Evolutionary conservation across 2,797 vertebrate genomes (phyloP), one percentile per base, ranked within the genome.

Genomic region (Simalia tracyae): DNA sequence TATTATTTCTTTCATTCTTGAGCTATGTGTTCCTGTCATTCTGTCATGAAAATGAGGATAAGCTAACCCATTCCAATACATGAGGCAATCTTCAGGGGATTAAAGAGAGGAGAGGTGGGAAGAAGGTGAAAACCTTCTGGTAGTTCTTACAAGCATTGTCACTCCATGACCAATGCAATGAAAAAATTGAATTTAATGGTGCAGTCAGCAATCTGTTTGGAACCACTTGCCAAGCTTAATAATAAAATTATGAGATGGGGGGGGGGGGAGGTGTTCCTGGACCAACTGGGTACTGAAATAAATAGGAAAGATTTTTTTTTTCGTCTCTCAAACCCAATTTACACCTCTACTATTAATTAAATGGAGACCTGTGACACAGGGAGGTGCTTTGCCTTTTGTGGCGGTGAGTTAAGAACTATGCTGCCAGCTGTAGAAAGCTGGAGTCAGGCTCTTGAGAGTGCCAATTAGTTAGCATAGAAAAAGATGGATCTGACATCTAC

Each of bases 191-290:
- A 97, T 96, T 95, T 96, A 97, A 97, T 95, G 90, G 28, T 92
- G 19, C 86, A 90, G 31, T 63, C 89, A 95, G 63, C 92, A 95
- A 95, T 97, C 94, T 96, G 92, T 95, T 96, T 94, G 61, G 88
- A 97, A 84, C 94, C 95, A 96, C 96, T 96, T 97, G 94, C 95
- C 93, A 96, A 97, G 96, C 96, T 97, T 97, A 97, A 98, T 97
- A 96, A 97, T 95, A 92, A 15, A 94, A 96, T 97, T 97, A 96
- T 93, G 84, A 94, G 93, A 92, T 94, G 91, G 93, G 96, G 4
- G 15, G 10, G 26, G 2, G 86, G 94, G 31, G 31, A 93, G 12
- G 92, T 96, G 96, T 97, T 97, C 96, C 96, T 97, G 93, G 96
- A 93, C 94, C 93, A 96, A 90, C 92, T 96, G 93, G 96, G 92